Evolutionary conservation across 2,797 vertebrate species (phyloP), one percentile per base, ranked within the genome.

Genomic region (Sebastes steindachneri): DNA sequence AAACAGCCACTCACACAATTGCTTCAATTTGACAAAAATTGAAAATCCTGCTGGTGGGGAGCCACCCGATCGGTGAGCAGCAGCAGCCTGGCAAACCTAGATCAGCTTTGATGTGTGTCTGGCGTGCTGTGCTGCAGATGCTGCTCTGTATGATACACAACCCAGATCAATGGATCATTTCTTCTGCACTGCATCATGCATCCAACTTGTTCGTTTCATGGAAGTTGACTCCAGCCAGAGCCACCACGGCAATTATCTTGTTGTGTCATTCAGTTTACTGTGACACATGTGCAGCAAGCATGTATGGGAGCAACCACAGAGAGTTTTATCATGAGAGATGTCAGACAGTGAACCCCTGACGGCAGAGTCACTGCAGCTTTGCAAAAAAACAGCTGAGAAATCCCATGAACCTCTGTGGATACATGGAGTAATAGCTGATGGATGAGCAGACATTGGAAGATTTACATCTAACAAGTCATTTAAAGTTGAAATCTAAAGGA

Each of bases 101-200:
- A 53, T 79, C 86, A 81, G 83, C 86, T 91, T 41, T 80, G 80
- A 73, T 80, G 73, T 76, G 80, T 79, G 85, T 83, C 77, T 66
- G 67, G 8, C 85, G 1, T 63, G 88, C 85, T 87, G 88, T 7
- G 77, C 75, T 84, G 77, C 89, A 90, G 88, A 87, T 86, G 85
- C 84, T 74, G 76, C 86, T 80, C 86, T 67, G 67, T 82, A 10
- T 73, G 90, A 82, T 68, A 69, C 80, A 51, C 60, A 51, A 51
- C 31, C 7, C 72, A 62, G 62, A 82, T 86, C 82, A 82, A 59
- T 79, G 70, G 70, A 77, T 87, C 68, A 73, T 58, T 67, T 59
- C 35, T 63, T 53, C 68, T 71, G 60, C 41, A 65, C 65, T 6
- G 63, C 77, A 79, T 75, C 77, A 58, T 55, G 41, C 69, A 17